These are phyloP conservation scores for Tyrophagus putrescentiae DNA, from an alignment of 1,140 invertebrate species.

Conservation along the genomic window DNA sequence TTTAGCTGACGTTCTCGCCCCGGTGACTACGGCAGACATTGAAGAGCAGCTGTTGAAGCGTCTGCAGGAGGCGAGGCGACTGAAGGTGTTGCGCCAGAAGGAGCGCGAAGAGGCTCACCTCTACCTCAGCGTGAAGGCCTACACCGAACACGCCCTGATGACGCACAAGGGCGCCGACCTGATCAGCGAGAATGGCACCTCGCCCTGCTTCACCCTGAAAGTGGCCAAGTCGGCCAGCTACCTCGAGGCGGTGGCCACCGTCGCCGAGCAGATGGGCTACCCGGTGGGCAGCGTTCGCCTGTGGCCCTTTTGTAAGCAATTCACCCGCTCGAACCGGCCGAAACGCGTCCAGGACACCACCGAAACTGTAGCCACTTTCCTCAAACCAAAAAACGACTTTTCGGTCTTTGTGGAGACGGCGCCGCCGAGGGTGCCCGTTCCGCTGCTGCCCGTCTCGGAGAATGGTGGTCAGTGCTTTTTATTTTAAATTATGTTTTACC, in stretches of 20 bases:
- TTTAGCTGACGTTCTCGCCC: conserved; percentile 62
- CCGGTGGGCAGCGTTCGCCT: conserved; percentile 68
- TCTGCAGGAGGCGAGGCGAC: conserved; percentile 74
- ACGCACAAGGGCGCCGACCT: conserved; percentile 90
- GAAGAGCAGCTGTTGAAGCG: conserved; percentile 69
- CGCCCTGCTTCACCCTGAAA: conserved; percentile 66
- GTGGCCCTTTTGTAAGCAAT: conserved; percentile 74
- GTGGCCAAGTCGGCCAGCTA: conserved; percentile 72
- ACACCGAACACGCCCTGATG: conserved; percentile 72
- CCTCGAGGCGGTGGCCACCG: conserved; percentile 63
- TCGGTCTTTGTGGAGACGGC: conserved; percentile 80
- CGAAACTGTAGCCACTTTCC: too few species aligned
- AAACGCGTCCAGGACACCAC: conserved; percentile 64
- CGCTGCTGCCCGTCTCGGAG: conserved; percentile 66
- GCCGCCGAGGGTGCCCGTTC: conserved; percentile 59
- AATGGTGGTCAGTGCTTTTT: conserved; percentile 65
- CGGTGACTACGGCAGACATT: conserved; percentile 81
- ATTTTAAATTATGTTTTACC: too few species aligned
- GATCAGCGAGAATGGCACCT: conserved; percentile 79
- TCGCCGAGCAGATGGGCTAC: conserved; percentile 73
- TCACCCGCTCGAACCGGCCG: conserved; percentile 75
- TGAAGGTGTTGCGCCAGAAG: conserved; percentile 77
- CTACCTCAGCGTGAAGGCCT: conserved; percentile 72
- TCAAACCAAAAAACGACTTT: conserved; percentile 75
- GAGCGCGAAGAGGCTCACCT: conserved; percentile 89